phyloP scores from a whole-genome alignment of 2,797 vertebrate species.

The Artibeus jamaicensis region DNA sequence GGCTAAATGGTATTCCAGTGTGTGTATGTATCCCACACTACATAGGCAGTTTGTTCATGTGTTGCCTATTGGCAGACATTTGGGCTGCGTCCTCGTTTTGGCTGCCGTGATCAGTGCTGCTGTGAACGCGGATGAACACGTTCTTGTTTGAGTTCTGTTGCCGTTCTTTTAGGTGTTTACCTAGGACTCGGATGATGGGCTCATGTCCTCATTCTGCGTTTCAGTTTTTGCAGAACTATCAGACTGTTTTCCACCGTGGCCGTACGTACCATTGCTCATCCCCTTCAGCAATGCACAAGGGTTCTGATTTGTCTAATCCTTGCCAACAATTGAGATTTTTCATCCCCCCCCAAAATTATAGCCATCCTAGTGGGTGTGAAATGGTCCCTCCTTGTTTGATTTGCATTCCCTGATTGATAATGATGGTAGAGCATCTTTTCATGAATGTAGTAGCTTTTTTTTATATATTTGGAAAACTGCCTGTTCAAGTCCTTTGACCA shows the following conservation, averaged over 20 bases:
- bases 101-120: neutral
- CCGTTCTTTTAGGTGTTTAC: neutral
- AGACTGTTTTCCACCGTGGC: neutral
- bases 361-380: neutral
- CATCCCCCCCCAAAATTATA: too few relatives aligned
- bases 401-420: neutral
- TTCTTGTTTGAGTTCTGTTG: neutral
- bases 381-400: neutral
- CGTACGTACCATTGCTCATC: neutral
- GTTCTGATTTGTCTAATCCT: neutral
- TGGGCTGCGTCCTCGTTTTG: neutral
- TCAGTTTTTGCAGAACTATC: neutral
- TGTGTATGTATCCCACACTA: neutral
- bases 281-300: neutral
- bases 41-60: neutral
- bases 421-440: neutral
- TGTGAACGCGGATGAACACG: rapidly evolving
- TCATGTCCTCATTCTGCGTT: neutral
- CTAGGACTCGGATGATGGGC: too few relatives aligned
- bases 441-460: neutral
- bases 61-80: too few relatives aligned
- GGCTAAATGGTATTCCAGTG: neutral
- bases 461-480: neutral
- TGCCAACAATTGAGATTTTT: neutral
- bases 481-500: neutral